Evolutionary conservation across 2,113 vertebrate species (phyloP).

Genomic region (Trematomus loennbergii): DNA sequence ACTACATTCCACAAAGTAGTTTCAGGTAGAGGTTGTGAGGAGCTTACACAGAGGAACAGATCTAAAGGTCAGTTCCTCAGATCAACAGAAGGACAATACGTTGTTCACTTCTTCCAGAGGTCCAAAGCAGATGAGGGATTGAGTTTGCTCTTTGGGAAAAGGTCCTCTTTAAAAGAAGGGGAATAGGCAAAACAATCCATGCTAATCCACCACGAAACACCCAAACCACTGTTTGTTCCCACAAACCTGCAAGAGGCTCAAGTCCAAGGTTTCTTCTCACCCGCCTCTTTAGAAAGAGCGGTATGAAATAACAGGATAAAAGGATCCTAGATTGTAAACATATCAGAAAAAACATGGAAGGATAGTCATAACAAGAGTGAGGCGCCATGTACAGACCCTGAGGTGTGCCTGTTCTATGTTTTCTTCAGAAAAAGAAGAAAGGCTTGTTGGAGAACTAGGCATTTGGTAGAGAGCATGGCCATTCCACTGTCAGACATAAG

Average conservation of each 20-base stretch:
- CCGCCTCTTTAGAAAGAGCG: background rate
- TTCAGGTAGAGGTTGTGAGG: constrained; percentile 57
- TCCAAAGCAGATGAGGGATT: constrained; percentile 50
- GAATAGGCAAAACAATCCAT: constrained; percentile 25
- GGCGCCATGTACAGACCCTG: constrained; percentile 89
- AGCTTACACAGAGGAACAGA: constrained; percentile 13
- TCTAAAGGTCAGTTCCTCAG: constrained; percentile 20
- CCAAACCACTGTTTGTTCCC: constrained; percentile 40
- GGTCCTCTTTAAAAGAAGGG: constrained; percentile 4
- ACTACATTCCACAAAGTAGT: constrained; percentile 73
- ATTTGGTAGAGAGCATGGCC: constrained; percentile 25
- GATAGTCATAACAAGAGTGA: constrained; percentile 42
- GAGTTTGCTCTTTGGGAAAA: constrained; percentile 65
- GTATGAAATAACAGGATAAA: background rate
- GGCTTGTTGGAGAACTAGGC: constrained; percentile 78
- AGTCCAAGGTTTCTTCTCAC: constrained; percentile 16
- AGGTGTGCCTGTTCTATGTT: constrained; percentile 82
- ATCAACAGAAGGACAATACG: background rate
- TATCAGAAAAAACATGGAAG: background rate
- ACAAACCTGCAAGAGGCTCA: background rate
- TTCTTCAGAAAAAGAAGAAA: constrained; percentile 78
- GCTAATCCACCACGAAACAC: constrained; percentile 23
- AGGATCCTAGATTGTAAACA: constrained; percentile 21
- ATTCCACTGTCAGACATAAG: constrained; percentile 35
- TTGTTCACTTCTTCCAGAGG: constrained; percentile 28